Evolutionary conservation across 2,888 invertebrate genomes (phyloP).

Genomic region (Acleris literana): DNA sequence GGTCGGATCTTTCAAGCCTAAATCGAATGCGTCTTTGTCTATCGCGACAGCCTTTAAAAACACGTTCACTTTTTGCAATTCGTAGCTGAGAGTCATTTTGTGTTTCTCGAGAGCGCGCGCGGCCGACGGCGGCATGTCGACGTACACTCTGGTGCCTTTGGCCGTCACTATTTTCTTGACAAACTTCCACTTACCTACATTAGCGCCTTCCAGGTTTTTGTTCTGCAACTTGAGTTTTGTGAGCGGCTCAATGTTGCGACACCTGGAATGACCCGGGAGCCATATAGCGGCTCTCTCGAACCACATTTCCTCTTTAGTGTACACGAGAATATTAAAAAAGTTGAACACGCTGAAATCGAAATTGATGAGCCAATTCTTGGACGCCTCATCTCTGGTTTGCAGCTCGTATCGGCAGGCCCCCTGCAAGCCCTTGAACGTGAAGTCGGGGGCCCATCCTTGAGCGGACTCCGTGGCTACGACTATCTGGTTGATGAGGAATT

Average conservation of each 20-base stretch:
- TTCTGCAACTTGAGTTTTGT: slow-evolving; percentile 70
- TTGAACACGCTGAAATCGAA: slow-evolving; percentile 62
- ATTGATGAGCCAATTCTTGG: slow-evolving; percentile 65
- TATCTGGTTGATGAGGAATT: slow-evolving; percentile 62
- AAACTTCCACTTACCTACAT: slow-evolving; percentile 71
- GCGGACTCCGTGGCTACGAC: slow-evolving; percentile 52
- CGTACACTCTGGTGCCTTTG: slow-evolving; percentile 71
- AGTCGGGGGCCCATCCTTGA: slow-evolving; percentile 63
- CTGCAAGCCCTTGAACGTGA: slow-evolving; percentile 65
- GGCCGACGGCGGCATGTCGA: slow-evolving; percentile 72
- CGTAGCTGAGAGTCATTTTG: slow-evolving; percentile 71
- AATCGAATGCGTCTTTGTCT: slow-evolving; percentile 69
- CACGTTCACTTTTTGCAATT: slow-evolving; percentile 72
- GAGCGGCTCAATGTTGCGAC: slow-evolving; percentile 61
- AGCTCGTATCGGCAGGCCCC: slow-evolving; percentile 64
- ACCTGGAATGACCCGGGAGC: slow-evolving; percentile 71
- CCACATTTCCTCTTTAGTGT: slow-evolving; percentile 72
- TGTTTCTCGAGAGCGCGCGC: slow-evolving; percentile 64
- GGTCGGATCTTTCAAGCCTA: slow-evolving; percentile 57
- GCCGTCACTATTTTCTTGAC: slow-evolving; percentile 65
- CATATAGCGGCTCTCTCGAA: slow-evolving; percentile 74
- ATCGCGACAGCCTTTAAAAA: slow-evolving; percentile 69
- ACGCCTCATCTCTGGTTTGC: slow-evolving; percentile 56
- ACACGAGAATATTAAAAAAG: slow-evolving; percentile 64
- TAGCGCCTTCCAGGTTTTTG: slow-evolving; percentile 54